Conservation (phyloP, 2,888 invertebrate species). For the Podabrus alpinus region DNA sequence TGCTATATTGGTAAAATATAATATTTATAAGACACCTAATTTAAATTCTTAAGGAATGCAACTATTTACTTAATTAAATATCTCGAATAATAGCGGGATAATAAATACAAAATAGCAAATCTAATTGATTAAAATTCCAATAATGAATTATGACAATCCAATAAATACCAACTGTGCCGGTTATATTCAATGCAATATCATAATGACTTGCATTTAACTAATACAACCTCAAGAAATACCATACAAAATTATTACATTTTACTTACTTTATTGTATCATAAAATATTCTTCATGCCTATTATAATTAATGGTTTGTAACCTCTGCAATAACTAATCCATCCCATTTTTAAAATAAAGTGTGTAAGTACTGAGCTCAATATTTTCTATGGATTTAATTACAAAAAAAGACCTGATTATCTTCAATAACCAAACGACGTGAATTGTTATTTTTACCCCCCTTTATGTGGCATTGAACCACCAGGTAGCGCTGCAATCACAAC, state of each 20-base stretch:
- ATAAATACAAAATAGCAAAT: constrained; percentile 31
- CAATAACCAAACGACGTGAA: too few relatives aligned
- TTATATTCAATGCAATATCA: background rate
- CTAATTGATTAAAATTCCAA: constrained; percentile 33
- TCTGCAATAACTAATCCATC: background rate
- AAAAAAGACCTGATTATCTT: background rate
- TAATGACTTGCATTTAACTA: background rate
- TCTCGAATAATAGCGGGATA: constrained; percentile 9
- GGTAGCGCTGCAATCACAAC: too few relatives aligned
- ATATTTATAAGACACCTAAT: background rate
- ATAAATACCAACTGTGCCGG: background rate
- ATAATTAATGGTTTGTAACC: background rate
- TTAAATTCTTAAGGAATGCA: background rate
- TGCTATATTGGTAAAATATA: background rate
- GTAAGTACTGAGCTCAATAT: background rate
- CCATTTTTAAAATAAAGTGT: background rate
- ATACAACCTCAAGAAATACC: background rate
- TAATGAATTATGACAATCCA: constrained; percentile 31
- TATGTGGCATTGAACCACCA: too few relatives aligned
- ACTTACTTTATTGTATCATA: background rate
- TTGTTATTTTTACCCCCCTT: too few relatives aligned
- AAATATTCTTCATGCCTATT: background rate
- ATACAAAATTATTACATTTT: background rate
- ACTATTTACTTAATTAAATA: background rate
- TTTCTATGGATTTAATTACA: background rate